Percentiles rank a stretch among this genome's conserved stretches.
Evolutionary conservation across 2,888 invertebrate genomes (phyloP).

Genomic region (Tinea semifulvella): DNA sequence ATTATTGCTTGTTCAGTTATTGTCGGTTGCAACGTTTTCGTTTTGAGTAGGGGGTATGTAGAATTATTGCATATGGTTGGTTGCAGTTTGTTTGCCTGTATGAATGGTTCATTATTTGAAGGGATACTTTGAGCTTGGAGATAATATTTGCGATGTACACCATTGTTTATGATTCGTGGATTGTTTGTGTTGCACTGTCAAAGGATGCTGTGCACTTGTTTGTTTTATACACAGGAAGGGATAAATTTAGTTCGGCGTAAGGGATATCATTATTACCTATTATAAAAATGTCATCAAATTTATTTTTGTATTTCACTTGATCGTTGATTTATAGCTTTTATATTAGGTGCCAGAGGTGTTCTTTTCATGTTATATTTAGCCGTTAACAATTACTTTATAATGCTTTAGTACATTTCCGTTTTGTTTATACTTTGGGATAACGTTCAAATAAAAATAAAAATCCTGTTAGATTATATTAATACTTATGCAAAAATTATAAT

Average conservation of each 20-base stretch:
- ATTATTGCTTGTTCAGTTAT: constrained; percentile 50
- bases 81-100: constrained; percentile 62
- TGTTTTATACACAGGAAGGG: constrained; percentile 5
- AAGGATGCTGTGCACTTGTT: constrained; percentile 51
- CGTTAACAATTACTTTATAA: too few relatives aligned
- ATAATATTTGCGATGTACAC: constrained; percentile 63
- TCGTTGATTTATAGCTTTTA: too few relatives aligned
- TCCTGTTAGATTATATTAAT: too few relatives aligned
- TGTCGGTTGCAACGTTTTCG: constrained; percentile 39
- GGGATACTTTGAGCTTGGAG: constrained; percentile 52
- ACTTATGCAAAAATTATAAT: too few relatives aligned
- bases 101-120: constrained; percentile 65
- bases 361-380: too few relatives aligned
- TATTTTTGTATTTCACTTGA: not conserved
- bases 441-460: too few relatives aligned
- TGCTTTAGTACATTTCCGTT: too few relatives aligned
- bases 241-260: constrained; percentile 8
- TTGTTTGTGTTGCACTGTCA: constrained; percentile 62
- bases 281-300: constrained; percentile 11
- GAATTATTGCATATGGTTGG: constrained; percentile 67
- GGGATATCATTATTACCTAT: not conserved
- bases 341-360: too few relatives aligned
- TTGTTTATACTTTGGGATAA: too few relatives aligned
- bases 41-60: constrained; percentile 33
- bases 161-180: constrained; percentile 65